Evolutionary conservation across 2,888 invertebrate species (phyloP), one percentile per base, ranked within the genome.

Genomic region (Plutella xylostella): DNA sequence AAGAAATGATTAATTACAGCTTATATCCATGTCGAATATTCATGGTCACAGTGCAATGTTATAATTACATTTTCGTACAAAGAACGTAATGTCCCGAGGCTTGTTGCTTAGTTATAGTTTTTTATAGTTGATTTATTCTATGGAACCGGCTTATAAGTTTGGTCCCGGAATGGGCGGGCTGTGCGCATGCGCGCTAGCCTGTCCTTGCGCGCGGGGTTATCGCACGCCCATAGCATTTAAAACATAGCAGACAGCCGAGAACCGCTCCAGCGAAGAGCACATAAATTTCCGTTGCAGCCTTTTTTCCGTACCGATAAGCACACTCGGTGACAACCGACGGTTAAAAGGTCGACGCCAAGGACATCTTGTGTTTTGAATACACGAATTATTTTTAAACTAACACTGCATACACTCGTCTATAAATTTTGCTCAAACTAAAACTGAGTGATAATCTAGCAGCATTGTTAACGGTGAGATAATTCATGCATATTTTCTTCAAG

Each of bases 141-240:
- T n/a, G n/a, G n/a, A n/a, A n/a, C n/a, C n/a, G n/a, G n/a, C n/a
- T n/a, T n/a, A n/a, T n/a, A n/a, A n/a, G n/a, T n/a, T n/a, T n/a
- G n/a, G n/a, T n/a, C n/a, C n/a, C n/a, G n/a, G n/a, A n/a, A n/a
- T n/a, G n/a, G n/a, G n/a, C n/a, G n/a, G n/a, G n/a, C n/a, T n/a
- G n/a, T n/a, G n/a, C n/a, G n/a, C n/a, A n/a, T n/a, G n/a, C 60
- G 61, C 63, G 58, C 74, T 70, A 73, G 69, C 57, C 53, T 72
- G 77, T 79, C 79, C 83, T 79, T 77, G 79, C 55, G 62, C 48
- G 50, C 65, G 76, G 74, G 83, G 82, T 83, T 80, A 82, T 82
- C 76, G 83, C 66, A 71, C 80, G 69, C 72, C 63, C 69, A 65
- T 80, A 82, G 69, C 83, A 83, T 83, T 82, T 79, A 80, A 72